phyloP scores from a whole-genome alignment of 2,888 invertebrate genomes.

The Megalurothrips usitatus region DNA sequence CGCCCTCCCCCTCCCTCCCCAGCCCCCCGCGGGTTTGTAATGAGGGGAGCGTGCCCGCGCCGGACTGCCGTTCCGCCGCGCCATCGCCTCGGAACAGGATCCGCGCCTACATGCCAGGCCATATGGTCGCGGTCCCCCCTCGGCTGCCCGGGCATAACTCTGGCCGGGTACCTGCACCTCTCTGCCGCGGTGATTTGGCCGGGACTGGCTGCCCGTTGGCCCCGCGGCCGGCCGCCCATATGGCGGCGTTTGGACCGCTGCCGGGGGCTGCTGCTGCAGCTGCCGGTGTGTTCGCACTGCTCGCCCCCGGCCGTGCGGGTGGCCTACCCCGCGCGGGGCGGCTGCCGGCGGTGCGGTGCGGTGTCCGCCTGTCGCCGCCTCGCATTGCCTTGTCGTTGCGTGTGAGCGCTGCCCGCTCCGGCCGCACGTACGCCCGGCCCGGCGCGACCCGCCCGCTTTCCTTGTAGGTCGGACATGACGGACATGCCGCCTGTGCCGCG shows the following conservation, averaged over 20 bases:
- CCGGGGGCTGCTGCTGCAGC: no score
- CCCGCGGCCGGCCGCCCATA: no score
- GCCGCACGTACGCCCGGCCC: neutral
- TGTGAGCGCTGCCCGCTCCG: neutral
- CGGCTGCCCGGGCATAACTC: no score
- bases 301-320: no score
- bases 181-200: neutral
- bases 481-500: neutral
- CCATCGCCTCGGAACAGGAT: neutral
- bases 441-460: neutral
- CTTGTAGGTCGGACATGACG: slow-evolving; percentile 2
- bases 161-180: neutral
- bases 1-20: neutral
- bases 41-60: neutral
- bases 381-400: neutral
- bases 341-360: no score
- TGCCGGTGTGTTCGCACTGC: no score
- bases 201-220: no score
- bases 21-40: neutral
- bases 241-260: no score
- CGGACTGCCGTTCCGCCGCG: neutral
- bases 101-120: no score
- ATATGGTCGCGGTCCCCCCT: no score
- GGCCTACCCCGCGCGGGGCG: neutral
- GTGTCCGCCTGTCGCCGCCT: neutral